These are phyloP conservation scores for Solea solea DNA, from an alignment of 2,113 vertebrate genomes.

Conservation along the genomic window DNA sequence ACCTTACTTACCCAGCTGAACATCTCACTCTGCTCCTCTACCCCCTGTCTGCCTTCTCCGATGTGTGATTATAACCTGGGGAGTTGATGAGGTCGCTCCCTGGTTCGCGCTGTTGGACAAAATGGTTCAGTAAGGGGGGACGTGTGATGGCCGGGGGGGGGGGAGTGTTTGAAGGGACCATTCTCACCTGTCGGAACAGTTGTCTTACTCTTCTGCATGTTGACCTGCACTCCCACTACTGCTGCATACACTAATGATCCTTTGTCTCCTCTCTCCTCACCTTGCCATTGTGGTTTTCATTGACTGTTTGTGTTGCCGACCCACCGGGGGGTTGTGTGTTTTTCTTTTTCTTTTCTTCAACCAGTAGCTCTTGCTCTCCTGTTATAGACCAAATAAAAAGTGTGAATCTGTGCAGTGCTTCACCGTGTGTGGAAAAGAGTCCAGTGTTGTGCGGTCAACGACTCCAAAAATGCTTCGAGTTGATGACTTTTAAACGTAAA, in stretches of 20 bases:
- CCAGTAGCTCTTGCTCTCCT: slow-evolving; percentile 19
- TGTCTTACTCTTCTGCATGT: slow-evolving; percentile 76
- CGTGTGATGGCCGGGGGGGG: slow-evolving; percentile 64
- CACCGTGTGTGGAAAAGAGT: slow-evolving; percentile 1
- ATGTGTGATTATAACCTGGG: slow-evolving; percentile 80
- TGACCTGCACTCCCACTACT: slow-evolving; percentile 55
- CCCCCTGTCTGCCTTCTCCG: slow-evolving; percentile 48
- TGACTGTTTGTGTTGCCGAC: slow-evolving; percentile 67
- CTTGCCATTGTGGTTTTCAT: slow-evolving; percentile 52
- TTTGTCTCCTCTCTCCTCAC: slow-evolving; percentile 45
- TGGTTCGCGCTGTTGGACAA: slow-evolving; percentile 68
- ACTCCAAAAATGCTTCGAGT: slow-evolving; percentile 8
- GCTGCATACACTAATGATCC: slow-evolving; percentile 70
- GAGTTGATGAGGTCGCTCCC: slow-evolving; percentile 75
- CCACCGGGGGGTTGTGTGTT: slow-evolving; percentile 4
- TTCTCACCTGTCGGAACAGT: slow-evolving; percentile 84
- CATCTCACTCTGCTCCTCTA: slow-evolving; percentile 80
- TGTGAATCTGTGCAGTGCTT: background rate
- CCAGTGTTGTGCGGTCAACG: background rate
- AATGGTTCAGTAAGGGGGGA: slow-evolving; percentile 72
- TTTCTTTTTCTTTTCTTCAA: slow-evolving; percentile 7
- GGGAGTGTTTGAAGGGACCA: slow-evolving; percentile 74
- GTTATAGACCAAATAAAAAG: slow-evolving; percentile 6
- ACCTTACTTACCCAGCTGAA: slow-evolving; percentile 91
- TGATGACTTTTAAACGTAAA: too few species aligned